phyloP scores from a whole-genome alignment of 2,797 vertebrate genomes.

The Picus viridis region DNA sequence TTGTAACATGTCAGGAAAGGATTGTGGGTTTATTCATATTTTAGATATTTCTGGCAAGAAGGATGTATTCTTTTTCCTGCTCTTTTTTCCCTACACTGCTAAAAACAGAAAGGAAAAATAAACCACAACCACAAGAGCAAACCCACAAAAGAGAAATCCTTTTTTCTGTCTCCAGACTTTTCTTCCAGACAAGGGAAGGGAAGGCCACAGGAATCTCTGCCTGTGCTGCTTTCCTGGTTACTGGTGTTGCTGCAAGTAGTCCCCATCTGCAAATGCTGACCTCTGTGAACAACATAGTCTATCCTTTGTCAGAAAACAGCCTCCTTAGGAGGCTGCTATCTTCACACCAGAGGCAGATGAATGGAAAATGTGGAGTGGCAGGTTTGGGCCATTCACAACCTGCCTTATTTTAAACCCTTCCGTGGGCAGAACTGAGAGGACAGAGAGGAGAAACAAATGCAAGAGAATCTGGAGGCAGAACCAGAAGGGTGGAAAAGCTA shows the following conservation, averaged over 20 bases:
- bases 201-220: not conserved
- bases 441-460: not conserved
- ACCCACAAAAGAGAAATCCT: not conserved
- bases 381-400: not conserved
- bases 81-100: not conserved
- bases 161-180: slow-evolving; percentile 2
- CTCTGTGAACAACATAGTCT: not conserved
- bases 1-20: not conserved
- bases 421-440: not conserved
- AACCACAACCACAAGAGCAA: not conserved
- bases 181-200: not conserved
- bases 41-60: not conserved
- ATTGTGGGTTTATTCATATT: not conserved
- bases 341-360: accelerated
- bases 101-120: not conserved
- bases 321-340: not conserved
- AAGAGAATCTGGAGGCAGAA: not conserved
- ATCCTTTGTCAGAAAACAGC: not conserved
- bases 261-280: not conserved
- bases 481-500: not conserved
- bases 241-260: not conserved
- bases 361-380: not conserved
- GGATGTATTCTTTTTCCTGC: not conserved
- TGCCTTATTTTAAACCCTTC: not conserved
- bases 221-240: not conserved